A percentile compares a stretch with the other conserved stretches of the same genome.
phyloP scores from a whole-genome alignment of 2,113 vertebrate species.

The Oenanthe melanoleuca region DNA sequence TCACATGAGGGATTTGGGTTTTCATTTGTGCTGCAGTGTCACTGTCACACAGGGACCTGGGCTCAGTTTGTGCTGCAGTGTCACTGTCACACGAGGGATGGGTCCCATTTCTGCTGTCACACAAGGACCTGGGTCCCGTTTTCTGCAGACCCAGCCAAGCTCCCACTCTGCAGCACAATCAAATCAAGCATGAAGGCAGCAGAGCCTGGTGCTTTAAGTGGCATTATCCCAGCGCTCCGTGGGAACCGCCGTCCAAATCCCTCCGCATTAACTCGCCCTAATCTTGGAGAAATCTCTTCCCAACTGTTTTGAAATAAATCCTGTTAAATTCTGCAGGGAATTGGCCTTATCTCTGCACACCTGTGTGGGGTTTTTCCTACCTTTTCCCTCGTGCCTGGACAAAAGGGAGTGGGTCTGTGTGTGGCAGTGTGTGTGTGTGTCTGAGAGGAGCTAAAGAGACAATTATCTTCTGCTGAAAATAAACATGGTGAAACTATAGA shows the following conservation, averaged over 20 bases:
- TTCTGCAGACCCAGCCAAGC: not conserved
- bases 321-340: slow-evolving; percentile 36
- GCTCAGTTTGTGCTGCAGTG: no score
- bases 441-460: slow-evolving; percentile 69
- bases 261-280: not conserved
- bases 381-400: slow-evolving; percentile 1
- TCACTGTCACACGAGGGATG: no score
- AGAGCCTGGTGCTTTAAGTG: not conserved
- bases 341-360: slow-evolving; percentile 44
- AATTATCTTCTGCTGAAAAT: slow-evolving; percentile 77
- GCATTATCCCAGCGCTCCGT: not conserved
- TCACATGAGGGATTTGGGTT: no score
- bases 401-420: not conserved
- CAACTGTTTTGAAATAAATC: slow-evolving; percentile 41
- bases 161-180: not conserved
- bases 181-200: not conserved
- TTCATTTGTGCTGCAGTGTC: no score
- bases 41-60: not conserved
- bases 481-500: slow-evolving; percentile 79
- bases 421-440: slow-evolving; percentile 26
- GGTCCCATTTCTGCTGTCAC: no score
- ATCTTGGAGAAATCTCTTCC: slow-evolving; percentile 55
- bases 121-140: rapidly evolving
- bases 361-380: not conserved
- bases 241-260: slow-evolving; percentile 38